A percentile compares a stretch with the other conserved stretches of the same genome.
phyloP scores from a whole-genome alignment of 2,888 invertebrate genomes.

The Chloroclystis v-ata region DNA sequence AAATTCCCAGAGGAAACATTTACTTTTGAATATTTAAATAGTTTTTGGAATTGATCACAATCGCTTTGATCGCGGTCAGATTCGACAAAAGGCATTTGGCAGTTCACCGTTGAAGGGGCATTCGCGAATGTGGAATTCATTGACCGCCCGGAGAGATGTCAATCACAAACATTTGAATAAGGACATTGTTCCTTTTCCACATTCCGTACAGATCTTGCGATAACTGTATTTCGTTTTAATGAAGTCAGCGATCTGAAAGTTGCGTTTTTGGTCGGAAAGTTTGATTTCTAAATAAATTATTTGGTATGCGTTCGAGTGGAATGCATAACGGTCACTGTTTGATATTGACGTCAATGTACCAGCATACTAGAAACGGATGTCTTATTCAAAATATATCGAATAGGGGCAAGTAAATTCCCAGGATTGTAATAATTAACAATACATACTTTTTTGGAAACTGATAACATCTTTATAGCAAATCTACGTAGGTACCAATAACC shows the following conservation, averaged over 20 bases:
- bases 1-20: conserved; percentile 51
- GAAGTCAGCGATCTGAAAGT: conserved; percentile 62
- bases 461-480: background rate
- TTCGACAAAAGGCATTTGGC: conserved; percentile 50
- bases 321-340: conserved; percentile 56
- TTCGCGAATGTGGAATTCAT: conserved; percentile 35
- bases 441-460: conserved; percentile 5
- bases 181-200: conserved; percentile 62
- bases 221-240: conserved; percentile 62
- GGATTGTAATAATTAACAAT: conserved; percentile 9
- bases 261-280: conserved; percentile 53
- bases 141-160: conserved; percentile 74
- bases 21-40: conserved; percentile 56
- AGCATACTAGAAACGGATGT: conserved; percentile 14
- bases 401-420: conserved; percentile 13
- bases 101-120: conserved; percentile 33
- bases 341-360: conserved; percentile 37
- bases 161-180: conserved; percentile 74
- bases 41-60: conserved; percentile 62
- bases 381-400: conserved; percentile 16
- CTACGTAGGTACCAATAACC: too few relatives aligned
- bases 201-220: conserved; percentile 67
- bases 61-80: conserved; percentile 66
- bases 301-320: conserved; percentile 55
- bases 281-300: conserved; percentile 40